Conservation (phyloP, 2,797 vertebrate genomes). For the Sebastolobus altivelis region DNA sequence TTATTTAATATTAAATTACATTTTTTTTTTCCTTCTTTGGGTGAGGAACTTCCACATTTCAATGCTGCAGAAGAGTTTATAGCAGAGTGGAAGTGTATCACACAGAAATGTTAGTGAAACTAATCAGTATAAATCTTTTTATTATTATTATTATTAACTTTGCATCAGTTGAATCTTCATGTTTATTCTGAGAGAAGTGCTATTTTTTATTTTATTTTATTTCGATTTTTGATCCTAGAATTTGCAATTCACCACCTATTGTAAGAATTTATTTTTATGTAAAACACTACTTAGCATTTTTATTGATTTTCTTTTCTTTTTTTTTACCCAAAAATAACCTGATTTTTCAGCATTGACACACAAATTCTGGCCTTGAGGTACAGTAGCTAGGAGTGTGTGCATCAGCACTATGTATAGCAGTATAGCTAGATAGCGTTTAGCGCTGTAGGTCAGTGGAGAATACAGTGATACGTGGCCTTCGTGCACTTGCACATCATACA, state of each 20-base stretch:
- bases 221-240: not conserved
- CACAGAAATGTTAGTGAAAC: constrained; percentile 4
- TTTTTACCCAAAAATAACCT: not conserved
- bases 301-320: not conserved
- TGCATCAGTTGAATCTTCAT: not conserved
- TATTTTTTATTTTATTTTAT: not conserved
- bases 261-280: not conserved
- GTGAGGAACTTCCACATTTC: not conserved
- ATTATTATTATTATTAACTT: not conserved
- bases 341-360: constrained; percentile 1
- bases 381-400: not conserved
- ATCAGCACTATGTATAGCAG: constrained; percentile 10
- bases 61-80: not conserved
- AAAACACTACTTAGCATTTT: constrained; percentile 3
- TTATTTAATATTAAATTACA: not conserved
- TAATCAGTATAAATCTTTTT: not conserved
- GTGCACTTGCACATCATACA: constrained; percentile 56
- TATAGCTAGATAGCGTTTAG: constrained; percentile 30
- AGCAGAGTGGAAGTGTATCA: not conserved
- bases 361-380: constrained; percentile 1
- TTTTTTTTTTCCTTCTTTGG: not conserved
- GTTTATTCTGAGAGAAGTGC: not conserved
- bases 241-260: not conserved
- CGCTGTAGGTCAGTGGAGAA: constrained; percentile 32
- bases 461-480: constrained; percentile 28